phyloP scores from a whole-genome alignment of 2,888 invertebrate species.

The Lasioglossum malachurum region DNA sequence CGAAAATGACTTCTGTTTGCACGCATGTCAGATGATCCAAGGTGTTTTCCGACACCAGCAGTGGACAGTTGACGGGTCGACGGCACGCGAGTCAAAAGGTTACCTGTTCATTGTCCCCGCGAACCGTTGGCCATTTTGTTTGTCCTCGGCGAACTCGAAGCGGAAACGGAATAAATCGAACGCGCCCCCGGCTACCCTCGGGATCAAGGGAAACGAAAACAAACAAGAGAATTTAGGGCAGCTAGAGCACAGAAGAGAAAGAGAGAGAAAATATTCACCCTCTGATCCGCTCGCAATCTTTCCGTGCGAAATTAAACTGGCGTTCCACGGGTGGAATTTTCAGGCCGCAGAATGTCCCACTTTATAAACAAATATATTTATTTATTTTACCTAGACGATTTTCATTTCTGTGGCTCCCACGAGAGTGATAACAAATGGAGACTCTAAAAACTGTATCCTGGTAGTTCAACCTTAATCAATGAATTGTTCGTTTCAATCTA shows the following conservation, averaged over 20 bases:
- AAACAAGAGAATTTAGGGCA: not conserved
- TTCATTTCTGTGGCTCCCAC: too few species aligned
- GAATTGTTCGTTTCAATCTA: too few species aligned
- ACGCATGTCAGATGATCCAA: not conserved
- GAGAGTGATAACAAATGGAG: too few species aligned
- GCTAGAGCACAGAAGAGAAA: not conserved
- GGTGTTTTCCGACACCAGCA: not conserved
- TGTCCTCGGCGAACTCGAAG: not conserved
- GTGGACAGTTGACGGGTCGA: not conserved
- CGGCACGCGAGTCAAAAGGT: not conserved
- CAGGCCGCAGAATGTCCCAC: too few species aligned
- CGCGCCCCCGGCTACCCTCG: not conserved
- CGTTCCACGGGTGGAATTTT: too few species aligned
- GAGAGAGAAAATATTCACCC: not conserved
- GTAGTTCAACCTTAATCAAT: too few species aligned
- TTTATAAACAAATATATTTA: not conserved
- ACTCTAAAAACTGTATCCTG: too few species aligned
- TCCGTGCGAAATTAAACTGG: not conserved
- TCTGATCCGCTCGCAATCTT: not conserved
- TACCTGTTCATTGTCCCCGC: not conserved
- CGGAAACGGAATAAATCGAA: constrained; percentile 11
- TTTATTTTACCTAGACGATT: too few species aligned
- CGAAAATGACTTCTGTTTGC: not conserved
- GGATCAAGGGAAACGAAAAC: constrained; percentile 8
- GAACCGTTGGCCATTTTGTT: constrained; percentile 8